Percentiles rank a stretch among this genome's conserved stretches.
Evolutionary conservation across 2,113 vertebrate genomes (phyloP).

Genomic region (Anhinga anhinga): DNA sequence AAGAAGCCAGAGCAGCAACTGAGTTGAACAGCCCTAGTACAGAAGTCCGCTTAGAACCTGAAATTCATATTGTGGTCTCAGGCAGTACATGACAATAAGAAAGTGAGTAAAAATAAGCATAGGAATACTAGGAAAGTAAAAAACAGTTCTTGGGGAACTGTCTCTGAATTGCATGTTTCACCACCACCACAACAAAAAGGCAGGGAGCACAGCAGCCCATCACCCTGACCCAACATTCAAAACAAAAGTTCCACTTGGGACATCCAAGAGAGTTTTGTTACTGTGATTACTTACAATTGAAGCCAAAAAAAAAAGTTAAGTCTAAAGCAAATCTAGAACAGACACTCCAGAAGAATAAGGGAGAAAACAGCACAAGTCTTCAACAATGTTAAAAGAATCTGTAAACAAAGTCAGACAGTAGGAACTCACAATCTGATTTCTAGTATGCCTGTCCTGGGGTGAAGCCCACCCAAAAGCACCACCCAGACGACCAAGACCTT

Average conservation of each 20-base stretch:
- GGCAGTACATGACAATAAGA: not conserved
- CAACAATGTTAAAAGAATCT: not conserved
- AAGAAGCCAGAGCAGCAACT: not conserved
- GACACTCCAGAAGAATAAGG: not conserved
- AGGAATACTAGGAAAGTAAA: not conserved
- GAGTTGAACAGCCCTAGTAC: not conserved
- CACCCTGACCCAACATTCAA: not conserved
- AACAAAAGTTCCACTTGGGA: not conserved
- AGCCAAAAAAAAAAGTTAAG: not conserved
- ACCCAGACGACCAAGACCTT: not conserved
- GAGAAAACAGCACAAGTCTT: not conserved
- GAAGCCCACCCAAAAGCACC: slow-evolving; percentile 9
- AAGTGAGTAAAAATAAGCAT: not conserved
- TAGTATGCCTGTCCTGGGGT: not conserved
- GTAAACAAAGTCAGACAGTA: not conserved
- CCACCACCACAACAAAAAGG: not conserved
- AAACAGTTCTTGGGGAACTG: not conserved
- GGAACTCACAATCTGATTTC: not conserved
- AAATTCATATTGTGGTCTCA: not conserved
- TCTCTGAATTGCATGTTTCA: not conserved
- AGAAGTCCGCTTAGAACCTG: not conserved
- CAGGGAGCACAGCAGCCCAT: not conserved
- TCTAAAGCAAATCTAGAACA: slow-evolving; percentile 20
- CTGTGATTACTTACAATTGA: not conserved
- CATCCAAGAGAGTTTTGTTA: not conserved